Conservation (phyloP, 2,113 vertebrate species). For the Pedionomus torquatus region DNA sequence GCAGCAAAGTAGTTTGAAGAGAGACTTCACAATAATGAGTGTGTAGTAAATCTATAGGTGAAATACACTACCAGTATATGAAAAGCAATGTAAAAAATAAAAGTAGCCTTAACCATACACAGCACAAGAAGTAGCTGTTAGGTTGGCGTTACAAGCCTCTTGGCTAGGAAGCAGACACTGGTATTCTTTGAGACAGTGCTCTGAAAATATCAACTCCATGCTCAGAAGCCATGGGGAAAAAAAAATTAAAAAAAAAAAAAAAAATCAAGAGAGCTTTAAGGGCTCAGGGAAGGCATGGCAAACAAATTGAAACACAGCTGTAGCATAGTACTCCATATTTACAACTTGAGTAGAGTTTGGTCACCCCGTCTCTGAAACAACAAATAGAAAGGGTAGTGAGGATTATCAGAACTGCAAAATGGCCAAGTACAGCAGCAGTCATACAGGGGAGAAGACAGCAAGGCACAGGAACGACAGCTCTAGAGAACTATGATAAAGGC, state of each 20-base stretch:
- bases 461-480: background rate
- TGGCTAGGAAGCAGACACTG: background rate
- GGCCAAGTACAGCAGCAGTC: background rate
- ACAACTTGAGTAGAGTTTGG: background rate
- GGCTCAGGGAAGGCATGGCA: background rate
- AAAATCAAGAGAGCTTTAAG: background rate
- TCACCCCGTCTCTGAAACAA: background rate
- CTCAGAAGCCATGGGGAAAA: background rate
- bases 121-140: background rate
- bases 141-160: background rate
- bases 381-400: background rate
- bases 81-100: background rate
- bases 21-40: background rate
- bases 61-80: background rate
- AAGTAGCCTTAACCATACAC: background rate
- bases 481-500: background rate
- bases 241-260: background rate
- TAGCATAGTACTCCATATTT: background rate
- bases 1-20: background rate
- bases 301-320: background rate
- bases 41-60: background rate
- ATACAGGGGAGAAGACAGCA: background rate
- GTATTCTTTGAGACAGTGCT: background rate
- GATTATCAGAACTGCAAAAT: background rate
- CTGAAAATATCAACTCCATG: background rate